These are phyloP conservation scores for Leptocoma aspasia DNA, from an alignment of 2,113 vertebrate species.

Conservation along the genomic window DNA sequence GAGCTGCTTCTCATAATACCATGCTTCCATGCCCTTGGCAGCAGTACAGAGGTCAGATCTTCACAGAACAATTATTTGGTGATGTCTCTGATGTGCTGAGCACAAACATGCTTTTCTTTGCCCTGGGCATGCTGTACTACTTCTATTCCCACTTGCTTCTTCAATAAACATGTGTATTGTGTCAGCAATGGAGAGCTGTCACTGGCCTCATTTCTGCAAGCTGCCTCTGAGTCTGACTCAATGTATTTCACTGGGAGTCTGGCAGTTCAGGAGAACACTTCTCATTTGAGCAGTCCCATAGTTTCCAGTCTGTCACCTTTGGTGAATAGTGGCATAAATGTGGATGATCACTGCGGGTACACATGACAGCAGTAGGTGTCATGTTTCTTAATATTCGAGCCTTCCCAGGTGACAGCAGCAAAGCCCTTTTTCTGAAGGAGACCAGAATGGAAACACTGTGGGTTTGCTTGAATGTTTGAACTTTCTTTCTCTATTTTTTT, in stretches of 20 bases:
- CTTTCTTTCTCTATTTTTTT: not conserved
- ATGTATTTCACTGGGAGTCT: not conserved
- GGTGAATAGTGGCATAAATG: not conserved
- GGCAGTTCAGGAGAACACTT: not conserved
- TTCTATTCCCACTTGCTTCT: slow-evolving; percentile 56
- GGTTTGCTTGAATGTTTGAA: not conserved
- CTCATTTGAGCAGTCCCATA: not conserved
- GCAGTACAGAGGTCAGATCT: slow-evolving; percentile 38
- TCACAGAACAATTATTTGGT: slow-evolving; percentile 61
- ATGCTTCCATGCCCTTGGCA: slow-evolving; percentile 46
- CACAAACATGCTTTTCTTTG: slow-evolving; percentile 64
- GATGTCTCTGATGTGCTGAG: slow-evolving; percentile 52
- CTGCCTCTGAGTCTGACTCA: not conserved
- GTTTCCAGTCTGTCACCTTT: not conserved
- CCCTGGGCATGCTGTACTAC: slow-evolving; percentile 44
- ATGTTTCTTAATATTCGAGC: not conserved
- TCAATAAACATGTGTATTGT: slow-evolving; percentile 54
- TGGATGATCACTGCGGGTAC: not conserved
- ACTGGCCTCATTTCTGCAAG: not conserved
- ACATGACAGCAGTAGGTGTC: not conserved
- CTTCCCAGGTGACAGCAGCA: not conserved
- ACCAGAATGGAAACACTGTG: not conserved
- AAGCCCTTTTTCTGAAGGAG: not conserved
- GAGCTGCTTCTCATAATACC: slow-evolving; percentile 34
- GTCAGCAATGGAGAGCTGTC: not conserved